A percentile compares a stretch with the other conserved stretches of the same genome.
Evolutionary conservation across 2,797 vertebrate genomes (phyloP).

Genomic region (Sebastes oblongus): DNA sequence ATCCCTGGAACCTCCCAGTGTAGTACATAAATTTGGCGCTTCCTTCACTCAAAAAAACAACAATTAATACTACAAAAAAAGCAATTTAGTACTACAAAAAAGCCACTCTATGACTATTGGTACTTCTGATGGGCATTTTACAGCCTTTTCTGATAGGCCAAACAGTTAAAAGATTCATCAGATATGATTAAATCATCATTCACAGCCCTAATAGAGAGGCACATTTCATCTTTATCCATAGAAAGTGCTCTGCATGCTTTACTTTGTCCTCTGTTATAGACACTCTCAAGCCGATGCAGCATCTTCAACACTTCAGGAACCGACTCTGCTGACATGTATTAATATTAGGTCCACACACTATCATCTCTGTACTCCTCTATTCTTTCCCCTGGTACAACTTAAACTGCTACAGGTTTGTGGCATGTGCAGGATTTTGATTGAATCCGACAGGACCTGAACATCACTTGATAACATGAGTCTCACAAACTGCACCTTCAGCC

Average conservation of each 20-base stretch:
- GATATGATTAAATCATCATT: no score
- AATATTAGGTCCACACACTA: background rate
- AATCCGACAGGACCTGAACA: constrained; percentile 11
- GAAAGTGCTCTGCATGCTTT: background rate
- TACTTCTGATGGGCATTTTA: background rate
- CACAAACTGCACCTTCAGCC: background rate
- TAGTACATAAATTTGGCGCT: background rate
- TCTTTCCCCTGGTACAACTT: background rate
- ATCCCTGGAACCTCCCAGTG: background rate
- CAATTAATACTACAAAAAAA: background rate
- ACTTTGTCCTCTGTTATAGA: background rate
- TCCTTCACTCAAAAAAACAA: background rate
- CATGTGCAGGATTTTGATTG: background rate
- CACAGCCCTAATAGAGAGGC: background rate
- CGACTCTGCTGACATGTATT: background rate
- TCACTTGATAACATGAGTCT: constrained; percentile 2
- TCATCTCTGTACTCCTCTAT: background rate
- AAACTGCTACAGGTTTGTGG: background rate
- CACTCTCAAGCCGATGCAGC: background rate
- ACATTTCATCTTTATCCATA: background rate
- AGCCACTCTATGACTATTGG: no score
- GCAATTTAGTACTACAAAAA: background rate
- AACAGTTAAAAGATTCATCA: background rate
- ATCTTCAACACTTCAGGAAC: background rate
- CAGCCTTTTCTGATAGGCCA: background rate